Conservation (phyloP, 2,888 invertebrate species). For the Orthonychiurus folsomi region DNA sequence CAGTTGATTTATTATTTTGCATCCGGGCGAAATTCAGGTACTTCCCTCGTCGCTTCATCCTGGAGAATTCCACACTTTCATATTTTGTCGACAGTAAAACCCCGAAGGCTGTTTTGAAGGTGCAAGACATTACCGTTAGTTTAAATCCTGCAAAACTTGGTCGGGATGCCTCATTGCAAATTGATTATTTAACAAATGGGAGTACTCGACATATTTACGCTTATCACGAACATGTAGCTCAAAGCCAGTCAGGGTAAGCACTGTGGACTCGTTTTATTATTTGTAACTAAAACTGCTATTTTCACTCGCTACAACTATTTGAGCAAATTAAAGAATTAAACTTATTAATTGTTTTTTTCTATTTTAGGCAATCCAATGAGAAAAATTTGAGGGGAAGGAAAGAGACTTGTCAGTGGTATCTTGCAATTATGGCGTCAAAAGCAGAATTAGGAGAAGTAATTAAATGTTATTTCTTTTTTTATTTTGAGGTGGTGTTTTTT, state of each 20-base stretch:
- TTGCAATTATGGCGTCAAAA: conserved; percentile 18
- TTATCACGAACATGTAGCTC: conserved; percentile 74
- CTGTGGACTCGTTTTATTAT: too few species aligned
- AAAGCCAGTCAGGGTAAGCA: too few species aligned
- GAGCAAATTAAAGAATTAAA: too few species aligned
- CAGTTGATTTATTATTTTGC: too few species aligned
- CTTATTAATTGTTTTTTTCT: too few species aligned
- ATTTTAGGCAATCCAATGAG: too few species aligned
- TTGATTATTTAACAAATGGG: conserved; percentile 76
- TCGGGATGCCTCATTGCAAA: conserved; percentile 69
- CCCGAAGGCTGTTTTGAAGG: conserved; percentile 69
- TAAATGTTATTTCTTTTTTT: too few species aligned
- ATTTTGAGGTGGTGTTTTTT: background rate
- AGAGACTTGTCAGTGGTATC: conserved; percentile 19
- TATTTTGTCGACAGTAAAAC: conserved; percentile 56
- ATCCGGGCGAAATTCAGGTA: too few species aligned
- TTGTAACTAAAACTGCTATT: too few species aligned
- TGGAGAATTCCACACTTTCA: conserved; percentile 69
- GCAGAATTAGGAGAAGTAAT: conserved; percentile 9
- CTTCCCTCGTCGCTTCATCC: conserved; percentile 70
- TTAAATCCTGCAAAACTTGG: conserved; percentile 75
- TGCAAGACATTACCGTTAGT: conserved; percentile 73
- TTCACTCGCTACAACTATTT: too few species aligned
- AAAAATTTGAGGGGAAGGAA: too few species aligned
- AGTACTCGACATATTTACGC: conserved; percentile 79